Evolutionary conservation across 1,140 invertebrate genomes (phyloP).

Genomic region (Lucilia cuprina): DNA sequence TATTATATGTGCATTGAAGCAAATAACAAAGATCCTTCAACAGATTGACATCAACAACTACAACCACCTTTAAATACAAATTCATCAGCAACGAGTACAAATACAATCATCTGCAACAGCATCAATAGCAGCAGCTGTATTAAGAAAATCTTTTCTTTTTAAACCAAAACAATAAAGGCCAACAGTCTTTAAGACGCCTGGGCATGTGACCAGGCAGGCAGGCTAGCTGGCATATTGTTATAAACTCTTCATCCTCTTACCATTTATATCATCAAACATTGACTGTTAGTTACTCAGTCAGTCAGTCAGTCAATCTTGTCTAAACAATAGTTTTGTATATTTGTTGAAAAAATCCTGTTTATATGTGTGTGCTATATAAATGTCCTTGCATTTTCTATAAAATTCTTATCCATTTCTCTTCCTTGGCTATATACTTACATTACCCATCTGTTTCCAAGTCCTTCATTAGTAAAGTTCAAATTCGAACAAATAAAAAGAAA

Average conservation of each 20-base stretch:
- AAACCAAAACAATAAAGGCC: constrained; percentile 8
- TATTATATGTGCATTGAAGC: constrained; percentile 12
- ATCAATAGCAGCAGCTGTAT: not conserved
- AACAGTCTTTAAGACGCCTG: constrained; percentile 6
- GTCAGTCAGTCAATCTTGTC: not conserved
- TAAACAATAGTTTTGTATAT: constrained; percentile 12
- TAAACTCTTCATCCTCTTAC: not conserved
- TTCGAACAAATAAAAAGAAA: not conserved
- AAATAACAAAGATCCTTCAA: constrained; percentile 7
- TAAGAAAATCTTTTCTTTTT: not conserved
- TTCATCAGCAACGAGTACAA: not conserved
- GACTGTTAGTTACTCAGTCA: no score
- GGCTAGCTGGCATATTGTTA: not conserved
- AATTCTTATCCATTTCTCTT: not conserved
- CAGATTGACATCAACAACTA: constrained; percentile 13
- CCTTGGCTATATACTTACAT: not conserved
- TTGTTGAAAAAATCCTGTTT: no score
- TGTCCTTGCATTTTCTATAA: not conserved
- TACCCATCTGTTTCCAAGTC: not conserved
- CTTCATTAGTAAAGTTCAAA: constrained; percentile 6
- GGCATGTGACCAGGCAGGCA: not conserved
- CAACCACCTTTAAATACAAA: not conserved
- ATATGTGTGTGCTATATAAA: not conserved
- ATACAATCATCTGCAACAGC: not conserved
- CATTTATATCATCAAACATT: not conserved